A percentile compares a stretch with the other conserved stretches of the same genome.
These are phyloP conservation scores for Chloropsis cyanopogon DNA, from an alignment of 2,113 vertebrate species.

Conservation along the genomic window DNA sequence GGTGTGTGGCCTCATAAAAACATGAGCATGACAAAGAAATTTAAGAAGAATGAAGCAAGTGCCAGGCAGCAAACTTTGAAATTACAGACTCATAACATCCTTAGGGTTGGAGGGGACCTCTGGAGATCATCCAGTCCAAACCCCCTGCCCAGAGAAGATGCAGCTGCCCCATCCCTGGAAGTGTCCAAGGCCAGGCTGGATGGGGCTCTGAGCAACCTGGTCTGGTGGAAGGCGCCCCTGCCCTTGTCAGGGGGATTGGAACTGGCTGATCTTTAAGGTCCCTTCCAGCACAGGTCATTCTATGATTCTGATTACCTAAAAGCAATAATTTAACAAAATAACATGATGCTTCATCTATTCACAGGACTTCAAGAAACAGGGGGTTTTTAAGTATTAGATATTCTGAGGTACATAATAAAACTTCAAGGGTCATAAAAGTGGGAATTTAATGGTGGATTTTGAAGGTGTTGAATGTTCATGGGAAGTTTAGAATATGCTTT, in stretches of 20 bases:
- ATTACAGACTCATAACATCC: not conserved
- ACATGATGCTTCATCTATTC: not conserved
- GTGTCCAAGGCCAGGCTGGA: not conserved
- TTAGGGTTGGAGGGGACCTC: not conserved
- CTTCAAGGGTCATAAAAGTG: not conserved
- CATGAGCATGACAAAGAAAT: not conserved
- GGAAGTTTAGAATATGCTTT: not conserved
- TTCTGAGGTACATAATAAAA: not conserved
- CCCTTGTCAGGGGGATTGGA: not conserved
- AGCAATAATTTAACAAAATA: not conserved
- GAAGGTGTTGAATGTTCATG: not conserved
- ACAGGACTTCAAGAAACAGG: not conserved
- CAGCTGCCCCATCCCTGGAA: not conserved
- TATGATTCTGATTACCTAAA: not conserved
- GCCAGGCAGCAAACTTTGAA: not conserved
- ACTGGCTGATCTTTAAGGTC: not conserved
- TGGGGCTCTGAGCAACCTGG: not conserved
- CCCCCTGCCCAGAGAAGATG: not conserved
- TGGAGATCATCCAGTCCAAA: not conserved
- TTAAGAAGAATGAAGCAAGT: not conserved
- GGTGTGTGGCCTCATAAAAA: not conserved
- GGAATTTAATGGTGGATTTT: not conserved
- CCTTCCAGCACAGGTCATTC: not conserved
- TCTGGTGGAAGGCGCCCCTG: not conserved
- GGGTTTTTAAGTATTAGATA: not conserved